Evolutionary conservation across 2,888 invertebrate species (phyloP).

Genomic region (Plebejus argus): DNA sequence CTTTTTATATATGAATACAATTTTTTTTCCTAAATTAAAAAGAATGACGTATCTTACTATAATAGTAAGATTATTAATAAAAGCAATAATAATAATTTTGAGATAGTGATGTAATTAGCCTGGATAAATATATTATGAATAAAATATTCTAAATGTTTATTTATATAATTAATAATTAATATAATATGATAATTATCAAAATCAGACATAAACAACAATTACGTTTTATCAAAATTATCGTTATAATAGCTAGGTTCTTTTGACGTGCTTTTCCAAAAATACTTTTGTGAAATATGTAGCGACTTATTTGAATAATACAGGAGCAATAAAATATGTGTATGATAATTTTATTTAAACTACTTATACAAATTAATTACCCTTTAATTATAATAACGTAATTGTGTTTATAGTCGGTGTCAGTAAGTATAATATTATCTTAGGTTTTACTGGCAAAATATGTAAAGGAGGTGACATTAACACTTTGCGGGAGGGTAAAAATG

Average conservation of each 20-base stretch:
- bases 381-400: slow-evolving; percentile 1
- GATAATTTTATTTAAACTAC: not conserved
- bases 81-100: too few relatives aligned
- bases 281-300: not conserved
- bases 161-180: too few relatives aligned
- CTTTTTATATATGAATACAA: too few relatives aligned
- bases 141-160: too few relatives aligned
- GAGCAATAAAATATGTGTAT: not conserved
- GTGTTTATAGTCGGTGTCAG: slow-evolving; percentile 1
- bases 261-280: not conserved
- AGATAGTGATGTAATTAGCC: too few relatives aligned
- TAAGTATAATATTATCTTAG: not conserved
- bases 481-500: not conserved
- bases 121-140: too few relatives aligned
- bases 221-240: not conserved
- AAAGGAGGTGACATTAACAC: not conserved
- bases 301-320: not conserved
- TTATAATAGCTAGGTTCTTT: not conserved
- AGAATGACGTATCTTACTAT: too few relatives aligned
- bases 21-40: too few relatives aligned
- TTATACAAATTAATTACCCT: slow-evolving; percentile 7
- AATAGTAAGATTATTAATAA: too few relatives aligned
- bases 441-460: slow-evolving; percentile 3
- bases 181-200: not conserved
- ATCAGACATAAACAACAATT: not conserved